A percentile compares a stretch with the other conserved stretches of the same genome.
These are phyloP conservation scores for Ahaetulla prasina DNA, from an alignment of 2,113 vertebrate genomes.

Conservation along the genomic window DNA sequence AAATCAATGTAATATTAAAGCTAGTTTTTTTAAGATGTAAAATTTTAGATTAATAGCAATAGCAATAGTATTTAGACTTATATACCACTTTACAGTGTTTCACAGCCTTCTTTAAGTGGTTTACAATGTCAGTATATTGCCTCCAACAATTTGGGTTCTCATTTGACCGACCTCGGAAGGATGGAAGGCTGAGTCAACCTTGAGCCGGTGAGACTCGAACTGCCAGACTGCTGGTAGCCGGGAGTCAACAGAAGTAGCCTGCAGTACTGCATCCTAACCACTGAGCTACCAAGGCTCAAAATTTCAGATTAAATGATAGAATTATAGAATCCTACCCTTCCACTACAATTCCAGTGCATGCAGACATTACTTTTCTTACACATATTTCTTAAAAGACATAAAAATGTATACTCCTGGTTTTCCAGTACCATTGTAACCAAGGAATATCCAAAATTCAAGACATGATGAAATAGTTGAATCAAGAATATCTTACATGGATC, in stretches of 20 bases:
- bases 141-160: too few species aligned
- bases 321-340: background rate
- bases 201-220: too few species aligned
- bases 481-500: background rate
- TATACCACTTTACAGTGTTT: too few species aligned
- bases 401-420: background rate
- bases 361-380: background rate
- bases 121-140: too few species aligned
- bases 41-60: background rate
- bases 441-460: background rate
- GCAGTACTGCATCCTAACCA: too few species aligned
- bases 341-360: background rate
- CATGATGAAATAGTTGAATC: background rate
- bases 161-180: too few species aligned
- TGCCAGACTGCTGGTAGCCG: too few species aligned
- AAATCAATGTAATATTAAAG: background rate
- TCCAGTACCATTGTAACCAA: background rate
- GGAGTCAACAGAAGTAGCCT: too few species aligned
- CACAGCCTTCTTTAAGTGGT: too few species aligned
- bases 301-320: background rate
- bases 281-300: too few species aligned
- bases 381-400: background rate
- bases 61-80: too few species aligned
- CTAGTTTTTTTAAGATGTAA: background rate
- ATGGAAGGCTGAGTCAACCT: too few species aligned